Conservation (phyloP, 2,888 invertebrate genomes). For the Caenorhabditis sp. region DNA sequence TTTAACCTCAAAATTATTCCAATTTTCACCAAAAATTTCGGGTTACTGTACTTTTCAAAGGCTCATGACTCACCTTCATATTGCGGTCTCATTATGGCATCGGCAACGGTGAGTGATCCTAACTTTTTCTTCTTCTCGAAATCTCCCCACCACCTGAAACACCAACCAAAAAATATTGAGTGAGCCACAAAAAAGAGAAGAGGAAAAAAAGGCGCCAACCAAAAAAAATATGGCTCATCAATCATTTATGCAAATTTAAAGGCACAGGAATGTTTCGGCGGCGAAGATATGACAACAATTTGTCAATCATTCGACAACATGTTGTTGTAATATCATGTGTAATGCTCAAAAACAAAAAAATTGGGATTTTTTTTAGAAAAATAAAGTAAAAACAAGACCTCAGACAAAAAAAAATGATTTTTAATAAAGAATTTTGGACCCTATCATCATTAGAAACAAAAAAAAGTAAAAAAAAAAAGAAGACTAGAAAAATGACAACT, state of each 20-base stretch:
- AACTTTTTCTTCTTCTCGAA: background rate
- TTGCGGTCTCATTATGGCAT: constrained; percentile 39
- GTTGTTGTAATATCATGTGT: background rate
- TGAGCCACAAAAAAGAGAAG: background rate
- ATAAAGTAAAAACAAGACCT: too few relatives aligned
- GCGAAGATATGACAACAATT: background rate
- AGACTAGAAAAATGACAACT: too few relatives aligned
- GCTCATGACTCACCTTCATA: constrained; percentile 39
- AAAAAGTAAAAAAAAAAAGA: too few relatives aligned
- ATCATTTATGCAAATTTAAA: constrained; percentile 1
- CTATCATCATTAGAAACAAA: too few relatives aligned
- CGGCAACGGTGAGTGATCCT: background rate
- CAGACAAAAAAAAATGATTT: too few relatives aligned
- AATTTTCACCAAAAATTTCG: too few relatives aligned
- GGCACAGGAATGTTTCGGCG: background rate
- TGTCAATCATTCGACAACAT: background rate
- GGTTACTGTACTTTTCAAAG: too few relatives aligned
- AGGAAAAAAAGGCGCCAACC: background rate
- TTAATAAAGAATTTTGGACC: too few relatives aligned
- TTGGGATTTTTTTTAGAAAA: too few relatives aligned
- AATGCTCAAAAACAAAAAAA: too few relatives aligned
- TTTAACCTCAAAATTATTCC: too few relatives aligned
- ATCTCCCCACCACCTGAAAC: background rate
- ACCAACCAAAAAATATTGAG: background rate
- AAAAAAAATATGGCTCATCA: background rate